Evolutionary conservation across 2,888 invertebrate genomes (phyloP), one percentile per base, ranked within the genome.

Genomic region (Octodonta nipae): DNA sequence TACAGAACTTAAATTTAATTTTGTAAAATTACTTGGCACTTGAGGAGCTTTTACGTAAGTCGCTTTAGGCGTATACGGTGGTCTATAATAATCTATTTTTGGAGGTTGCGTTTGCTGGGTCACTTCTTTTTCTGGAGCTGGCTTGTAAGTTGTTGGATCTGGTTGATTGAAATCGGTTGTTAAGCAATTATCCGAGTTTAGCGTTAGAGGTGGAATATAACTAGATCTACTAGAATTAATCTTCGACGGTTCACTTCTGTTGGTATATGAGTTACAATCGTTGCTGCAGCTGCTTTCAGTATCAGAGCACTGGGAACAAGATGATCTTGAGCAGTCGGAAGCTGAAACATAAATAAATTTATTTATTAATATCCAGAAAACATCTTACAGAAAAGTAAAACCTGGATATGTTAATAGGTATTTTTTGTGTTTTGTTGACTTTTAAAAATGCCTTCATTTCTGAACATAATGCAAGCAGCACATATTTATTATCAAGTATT

Each of bases 271-370:
- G 7, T 35, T 37, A 14, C 32, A 61, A 26, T 43, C 39, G 12
- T 40, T 36, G 30, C 56, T 61, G 32, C 54, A 61, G 30, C 59
- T 63, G 33, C 60, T 60, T 20, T 52, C 59, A 2, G 63, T 61
- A 32, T 63, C 63, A 2, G 67, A 66, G 42, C 77, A 78, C 37
- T 76, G 70, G 0, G 80, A 78, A 48, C 73, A 75, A 8, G 80
- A 78, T 1, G 78, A 73, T 30, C 73, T 71, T 1, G 83, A 82
- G 53, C 80, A 80, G 26, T 73, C 74, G 0, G 81, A 79, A 45
- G 73, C 78, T 68, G 66, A 28, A 40, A 64, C 51, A 40, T n/a
- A n/a, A n/a, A n/a, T n/a, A n/a, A n/a, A n/a, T n/a, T n/a, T n/a
- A n/a, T n/a, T n/a, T n/a, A n/a, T n/a, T n/a, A n/a, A n/a, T n/a